phyloP scores from a whole-genome alignment of 2,113 vertebrate genomes.

The Gorsachius goisagi region DNA sequence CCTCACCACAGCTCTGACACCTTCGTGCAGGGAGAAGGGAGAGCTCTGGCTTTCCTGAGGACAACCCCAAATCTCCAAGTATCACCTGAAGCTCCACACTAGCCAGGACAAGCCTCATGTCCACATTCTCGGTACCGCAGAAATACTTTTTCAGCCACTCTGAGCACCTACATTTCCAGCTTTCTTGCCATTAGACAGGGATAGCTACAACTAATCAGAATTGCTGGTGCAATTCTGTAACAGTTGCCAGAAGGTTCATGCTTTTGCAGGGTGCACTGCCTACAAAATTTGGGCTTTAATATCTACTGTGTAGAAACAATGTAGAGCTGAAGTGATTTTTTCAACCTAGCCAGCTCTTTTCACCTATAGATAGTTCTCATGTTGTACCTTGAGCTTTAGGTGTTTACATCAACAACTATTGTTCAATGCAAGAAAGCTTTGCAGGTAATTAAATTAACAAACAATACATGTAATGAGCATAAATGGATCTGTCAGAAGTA shows the following conservation, averaged over 20 bases:
- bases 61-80: not conserved
- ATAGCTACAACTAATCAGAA: not conserved
- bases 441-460: not conserved
- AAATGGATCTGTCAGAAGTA: not conserved
- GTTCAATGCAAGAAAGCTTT: not conserved
- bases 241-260: not conserved
- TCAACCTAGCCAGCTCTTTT: not conserved
- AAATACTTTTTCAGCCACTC: not conserved
- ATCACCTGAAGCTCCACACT: not conserved
- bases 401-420: not conserved
- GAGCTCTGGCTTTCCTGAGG: not conserved
- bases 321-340: not conserved
- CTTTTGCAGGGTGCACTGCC: not conserved
- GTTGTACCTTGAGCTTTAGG: not conserved
- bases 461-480: not conserved
- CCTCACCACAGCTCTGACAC: not conserved
- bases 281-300: not conserved
- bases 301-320: not conserved
- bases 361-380: not conserved
- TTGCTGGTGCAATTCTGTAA: not conserved
- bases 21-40: accelerated
- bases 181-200: not conserved
- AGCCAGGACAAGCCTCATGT: not conserved
- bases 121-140: not conserved
- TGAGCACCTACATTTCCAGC: not conserved